phyloP scores from a whole-genome alignment of 2,113 vertebrate genomes.

The Oreochromis niloticus region DNA sequence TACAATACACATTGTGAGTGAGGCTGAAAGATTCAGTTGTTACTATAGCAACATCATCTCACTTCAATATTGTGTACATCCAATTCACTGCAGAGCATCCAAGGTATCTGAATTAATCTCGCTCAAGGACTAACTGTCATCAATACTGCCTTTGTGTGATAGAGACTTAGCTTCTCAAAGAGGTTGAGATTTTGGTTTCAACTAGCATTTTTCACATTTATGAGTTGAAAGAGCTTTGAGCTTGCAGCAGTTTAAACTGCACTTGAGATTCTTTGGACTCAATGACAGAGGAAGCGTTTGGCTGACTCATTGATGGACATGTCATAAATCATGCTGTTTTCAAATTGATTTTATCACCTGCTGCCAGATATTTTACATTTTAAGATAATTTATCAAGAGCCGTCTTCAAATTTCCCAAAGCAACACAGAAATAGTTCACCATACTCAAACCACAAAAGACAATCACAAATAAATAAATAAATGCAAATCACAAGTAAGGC shows the following conservation, averaged over 20 bases:
- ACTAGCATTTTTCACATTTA: not conserved
- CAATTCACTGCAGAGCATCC: not conserved
- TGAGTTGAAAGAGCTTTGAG: not conserved
- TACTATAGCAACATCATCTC: slow-evolving; percentile 39
- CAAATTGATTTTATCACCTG: not conserved
- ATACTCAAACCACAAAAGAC: not conserved
- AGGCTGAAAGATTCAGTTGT: slow-evolving; percentile 7
- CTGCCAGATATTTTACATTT: not conserved
- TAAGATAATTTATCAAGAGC: not conserved
- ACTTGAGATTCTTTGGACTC: not conserved
- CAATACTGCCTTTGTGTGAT: not conserved
- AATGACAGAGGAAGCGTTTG: not conserved
- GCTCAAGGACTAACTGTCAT: slow-evolving; percentile 16
- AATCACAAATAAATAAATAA: not conserved
- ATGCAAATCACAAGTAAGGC: not conserved
- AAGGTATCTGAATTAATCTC: slow-evolving; percentile 3
- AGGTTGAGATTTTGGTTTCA: not conserved
- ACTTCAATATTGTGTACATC: not conserved
- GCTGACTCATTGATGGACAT: not conserved
- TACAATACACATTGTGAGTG: not conserved
- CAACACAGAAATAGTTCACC: not conserved
- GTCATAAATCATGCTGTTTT: not conserved
- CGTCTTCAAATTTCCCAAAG: not conserved
- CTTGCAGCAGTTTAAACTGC: not conserved
- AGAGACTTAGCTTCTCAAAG: not conserved